Evolutionary conservation across 1,140 invertebrate genomes (phyloP).

Genomic region (Brachionus sp.): DNA sequence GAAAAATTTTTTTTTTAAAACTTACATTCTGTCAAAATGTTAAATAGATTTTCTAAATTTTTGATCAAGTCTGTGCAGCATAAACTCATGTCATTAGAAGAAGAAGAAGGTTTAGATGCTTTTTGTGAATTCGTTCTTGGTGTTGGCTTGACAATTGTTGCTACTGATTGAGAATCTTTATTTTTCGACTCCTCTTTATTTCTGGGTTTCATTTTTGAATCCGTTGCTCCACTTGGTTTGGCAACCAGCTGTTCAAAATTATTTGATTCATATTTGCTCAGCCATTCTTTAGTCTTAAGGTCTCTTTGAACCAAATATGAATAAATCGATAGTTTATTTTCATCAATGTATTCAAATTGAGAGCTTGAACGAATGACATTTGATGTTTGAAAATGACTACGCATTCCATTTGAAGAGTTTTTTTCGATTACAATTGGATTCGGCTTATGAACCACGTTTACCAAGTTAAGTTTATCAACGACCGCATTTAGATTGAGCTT

Average conservation of each 20-base stretch:
- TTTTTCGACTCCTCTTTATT: not conserved
- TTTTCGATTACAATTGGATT: constrained; percentile 3
- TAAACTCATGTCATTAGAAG: not conserved
- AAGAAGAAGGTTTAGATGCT: not conserved
- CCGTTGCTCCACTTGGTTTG: not conserved
- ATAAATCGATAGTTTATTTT: constrained; percentile 11
- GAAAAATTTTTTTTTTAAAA: not conserved
- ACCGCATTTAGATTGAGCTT: constrained; percentile 4
- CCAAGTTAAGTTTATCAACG: constrained; percentile 13
- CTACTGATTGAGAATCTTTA: not conserved
- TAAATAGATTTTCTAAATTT: not conserved
- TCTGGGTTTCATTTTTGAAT: not conserved
- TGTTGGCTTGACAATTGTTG: not conserved
- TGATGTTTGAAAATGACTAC: not conserved
- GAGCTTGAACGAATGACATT: not conserved
- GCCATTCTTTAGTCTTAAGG: constrained; percentile 24
- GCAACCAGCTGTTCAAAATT: not conserved
- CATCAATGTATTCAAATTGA: constrained; percentile 12
- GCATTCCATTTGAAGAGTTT: not conserved
- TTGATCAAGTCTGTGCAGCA: not conserved
- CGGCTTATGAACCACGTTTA: constrained; percentile 2
- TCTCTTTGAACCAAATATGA: constrained; percentile 30
- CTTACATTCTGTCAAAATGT: not conserved
- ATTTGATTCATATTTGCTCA: constrained; percentile 18
- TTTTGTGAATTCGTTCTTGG: not conserved